Base-by-base conservation (phyloP, 2,113 vertebrate species). In the Rhinogobius similis region DNA sequence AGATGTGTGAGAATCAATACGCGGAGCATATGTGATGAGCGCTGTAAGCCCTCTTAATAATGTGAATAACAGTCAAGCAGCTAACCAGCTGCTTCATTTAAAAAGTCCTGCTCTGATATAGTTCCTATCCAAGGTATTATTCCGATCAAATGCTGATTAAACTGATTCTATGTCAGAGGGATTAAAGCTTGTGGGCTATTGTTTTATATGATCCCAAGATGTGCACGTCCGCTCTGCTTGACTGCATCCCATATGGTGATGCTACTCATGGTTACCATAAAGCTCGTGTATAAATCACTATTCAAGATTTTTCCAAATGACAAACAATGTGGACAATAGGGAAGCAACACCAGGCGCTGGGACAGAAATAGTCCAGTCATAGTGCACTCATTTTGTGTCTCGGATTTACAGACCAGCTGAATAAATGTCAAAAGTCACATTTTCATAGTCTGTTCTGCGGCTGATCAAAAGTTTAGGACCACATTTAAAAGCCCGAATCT, bases 121-220 rank as follows among this genome's bases (percentile, higher is more conserved):
- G 18, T 20, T 84, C 84, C 27, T 24, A 14, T 23, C 1, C 32
- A 58, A 66, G 73, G 63, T 65, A 71, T 89, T 91, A 92, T 90
- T 88, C 83, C 76, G 80, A 84, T 89, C 86, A 86, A 86, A 92
- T 91, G 86, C 88, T 85, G 89, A 91, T 90, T 88, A 88, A 76
- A 80, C 65, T 87, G 85, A 84, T 18, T 68, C 29, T 76, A 52
- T 76, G 75, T 58, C 43, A 70, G 53, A 27, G 12, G 68, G 52
- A 29, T 53, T 43, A 62, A 59, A 62, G 70, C 50, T 70, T 26
- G 18, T 52, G 23, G 48, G 72, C 14, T 3, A 9, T 53, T 74
- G 64, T 67, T 72, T 73, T 29, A 52, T 71, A 72, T 21, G 20
- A 5, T 27, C 38, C 38, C 65, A 66, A 65, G 66, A 65, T 46